Evolutionary conservation across 2,888 invertebrate species (phyloP), one percentile per base, ranked within the genome.

Genomic region (Gymnocheta viridis): DNA sequence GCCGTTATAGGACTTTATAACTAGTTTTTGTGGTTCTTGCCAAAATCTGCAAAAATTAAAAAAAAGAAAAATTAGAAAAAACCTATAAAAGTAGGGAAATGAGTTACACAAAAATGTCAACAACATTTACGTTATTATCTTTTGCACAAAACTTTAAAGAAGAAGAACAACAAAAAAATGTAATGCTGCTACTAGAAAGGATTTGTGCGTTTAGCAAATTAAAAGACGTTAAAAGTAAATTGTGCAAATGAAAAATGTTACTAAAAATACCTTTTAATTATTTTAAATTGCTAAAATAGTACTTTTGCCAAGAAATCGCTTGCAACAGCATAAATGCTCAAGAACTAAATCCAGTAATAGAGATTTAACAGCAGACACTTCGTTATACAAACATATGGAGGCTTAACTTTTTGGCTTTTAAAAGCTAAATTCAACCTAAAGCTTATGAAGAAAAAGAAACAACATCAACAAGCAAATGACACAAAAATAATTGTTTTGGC

Each of bases 241-340:
- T 66, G 27, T 62, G 54, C 60, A 17, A 62, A 51, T 27, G 35
- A 35, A 47, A 73, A 74, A 62, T 58, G 32, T 29, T 77, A 62
- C 62, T 80, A 24, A 73, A 67, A 81, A 73, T 84, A 81, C 49
- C 78, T 81, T 84, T 78, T 84, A 81, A 84, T 84, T 84, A 84
- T 78, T 84, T 84, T 73, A 81, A 84, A 84, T 78, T 84, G 73
- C 62, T 78, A 47, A 62, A 76, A 76, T 29, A 56, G 12, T 44
- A 17, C 12, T 35, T 74, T 54, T 81, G 81, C 73, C 77, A 81
- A 81, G 38, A 77, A 78, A 38, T 10, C 14, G 7, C 17, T 54
- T 27, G 19, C 44, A 49, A 41, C 44, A 24, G 38, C 24, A 44
- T 44, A 17, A 29, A 24, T 29, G 10, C 32, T 12, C 9, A 12